Evolutionary conservation across 2,797 vertebrate species (phyloP).

Genomic region (Tiaroga cobitis): DNA sequence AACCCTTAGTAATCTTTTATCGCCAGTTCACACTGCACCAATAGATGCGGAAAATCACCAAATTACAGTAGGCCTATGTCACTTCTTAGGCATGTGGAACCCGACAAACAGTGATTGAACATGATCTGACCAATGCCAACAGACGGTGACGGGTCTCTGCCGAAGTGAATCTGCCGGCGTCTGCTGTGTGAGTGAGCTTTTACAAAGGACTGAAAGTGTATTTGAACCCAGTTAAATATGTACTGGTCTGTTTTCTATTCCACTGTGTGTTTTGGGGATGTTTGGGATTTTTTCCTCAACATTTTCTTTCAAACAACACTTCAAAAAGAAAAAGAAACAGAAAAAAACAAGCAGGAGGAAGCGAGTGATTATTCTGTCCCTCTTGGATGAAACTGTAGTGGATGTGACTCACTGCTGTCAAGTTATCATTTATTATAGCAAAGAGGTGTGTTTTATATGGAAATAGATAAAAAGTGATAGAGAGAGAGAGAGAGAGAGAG

Average conservation of each 20-base stretch:
- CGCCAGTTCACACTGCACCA: background rate
- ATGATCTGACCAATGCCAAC: background rate
- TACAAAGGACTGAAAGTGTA: background rate
- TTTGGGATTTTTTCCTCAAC: background rate
- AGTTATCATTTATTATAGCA: background rate
- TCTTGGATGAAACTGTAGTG: too few relatives aligned
- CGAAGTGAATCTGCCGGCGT: background rate
- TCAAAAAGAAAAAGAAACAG: background rate
- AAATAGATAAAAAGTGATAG: background rate
- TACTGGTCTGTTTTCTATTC: background rate
- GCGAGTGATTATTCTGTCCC: background rate
- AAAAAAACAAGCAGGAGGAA: background rate
- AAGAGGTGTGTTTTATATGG: background rate
- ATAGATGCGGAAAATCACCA: background rate
- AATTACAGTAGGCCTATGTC: background rate
- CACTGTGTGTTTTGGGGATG: background rate
- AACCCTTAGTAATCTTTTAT: background rate
- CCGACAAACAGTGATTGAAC: background rate
- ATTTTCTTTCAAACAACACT: background rate
- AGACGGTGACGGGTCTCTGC: background rate
- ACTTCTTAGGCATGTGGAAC: too few relatives aligned
- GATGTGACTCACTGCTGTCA: background rate
- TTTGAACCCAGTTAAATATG: background rate
- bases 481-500: background rate
- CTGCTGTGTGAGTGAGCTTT: background rate